These are phyloP conservation scores for Paraescarpia echinospica DNA, from an alignment of 1,140 invertebrate species.

Conservation along the genomic window DNA sequence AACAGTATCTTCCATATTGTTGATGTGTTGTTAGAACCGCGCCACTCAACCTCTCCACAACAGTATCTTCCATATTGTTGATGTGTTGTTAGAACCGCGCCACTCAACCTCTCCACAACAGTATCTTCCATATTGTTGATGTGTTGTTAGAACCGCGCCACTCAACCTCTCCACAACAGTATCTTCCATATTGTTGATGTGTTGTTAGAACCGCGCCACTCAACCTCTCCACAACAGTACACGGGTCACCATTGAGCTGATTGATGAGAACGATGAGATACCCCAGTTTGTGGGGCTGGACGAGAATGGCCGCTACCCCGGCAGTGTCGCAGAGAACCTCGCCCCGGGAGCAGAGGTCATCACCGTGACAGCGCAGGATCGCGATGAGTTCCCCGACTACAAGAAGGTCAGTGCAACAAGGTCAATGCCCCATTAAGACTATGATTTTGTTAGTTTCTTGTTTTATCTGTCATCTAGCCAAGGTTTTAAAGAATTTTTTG, in stretches of 20 bases:
- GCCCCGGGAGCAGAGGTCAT: slow-evolving; percentile 86
- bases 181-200: neutral
- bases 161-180: no score
- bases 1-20: no score
- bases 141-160: no score
- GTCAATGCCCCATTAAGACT: neutral
- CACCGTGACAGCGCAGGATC: slow-evolving; percentile 93
- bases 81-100: no score
- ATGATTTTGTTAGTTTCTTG: neutral
- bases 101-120: no score
- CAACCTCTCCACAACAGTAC: slow-evolving; percentile 31
- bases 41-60: no score
- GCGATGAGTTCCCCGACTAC: slow-evolving; percentile 71
- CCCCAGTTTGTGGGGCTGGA: slow-evolving; percentile 82
- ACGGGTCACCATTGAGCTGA: slow-evolving; percentile 72
- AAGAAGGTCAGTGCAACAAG: slow-evolving; percentile 23
- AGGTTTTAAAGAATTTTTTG: neutral
- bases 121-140: no score
- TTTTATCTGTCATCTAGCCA: neutral
- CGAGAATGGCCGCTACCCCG: slow-evolving; percentile 88
- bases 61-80: no score
- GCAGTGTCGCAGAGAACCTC: slow-evolving; percentile 78
- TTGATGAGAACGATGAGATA: slow-evolving; percentile 94
- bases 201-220: slow-evolving; percentile 27
- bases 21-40: no score